phyloP scores from a whole-genome alignment of 2,113 vertebrate genomes.

The Oreochromis niloticus region DNA sequence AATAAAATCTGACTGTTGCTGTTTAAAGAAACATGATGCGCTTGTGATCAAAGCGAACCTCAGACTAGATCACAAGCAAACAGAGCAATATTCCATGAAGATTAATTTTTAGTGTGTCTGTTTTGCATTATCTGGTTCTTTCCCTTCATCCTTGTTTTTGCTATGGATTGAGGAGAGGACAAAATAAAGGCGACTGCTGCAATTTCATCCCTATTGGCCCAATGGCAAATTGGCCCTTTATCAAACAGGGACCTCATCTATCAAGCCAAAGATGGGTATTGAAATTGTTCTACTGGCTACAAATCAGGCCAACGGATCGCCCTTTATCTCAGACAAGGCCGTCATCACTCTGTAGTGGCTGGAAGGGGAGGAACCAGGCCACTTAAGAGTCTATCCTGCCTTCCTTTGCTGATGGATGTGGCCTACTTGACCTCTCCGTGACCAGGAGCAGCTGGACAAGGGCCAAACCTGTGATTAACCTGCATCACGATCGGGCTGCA shows the following conservation, averaged over 20 bases:
- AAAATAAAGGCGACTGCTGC: conserved; percentile 70
- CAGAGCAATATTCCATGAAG: background rate
- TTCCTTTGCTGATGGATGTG: conserved; percentile 62
- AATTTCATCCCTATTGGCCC: conserved; percentile 71
- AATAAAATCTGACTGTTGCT: background rate
- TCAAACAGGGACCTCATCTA: conserved; percentile 71
- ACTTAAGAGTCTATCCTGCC: conserved; percentile 55
- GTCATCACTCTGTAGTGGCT: conserved; percentile 66
- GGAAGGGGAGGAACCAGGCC: conserved; percentile 56
- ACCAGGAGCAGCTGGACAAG: conserved; percentile 46
- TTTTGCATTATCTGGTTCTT: conserved; percentile 24
- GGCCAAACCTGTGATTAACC: conserved; percentile 42
- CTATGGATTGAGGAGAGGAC: conserved; percentile 58
- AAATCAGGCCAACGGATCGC: conserved; percentile 75
- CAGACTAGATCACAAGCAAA: background rate
- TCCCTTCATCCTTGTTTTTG: conserved; percentile 27
- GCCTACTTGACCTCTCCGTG: conserved; percentile 62
- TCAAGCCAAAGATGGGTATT: conserved; percentile 73
- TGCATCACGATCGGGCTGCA: conserved; percentile 11
- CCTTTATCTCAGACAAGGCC: conserved; percentile 75
- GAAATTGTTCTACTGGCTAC: conserved; percentile 74
- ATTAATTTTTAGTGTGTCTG: conserved; percentile 7
- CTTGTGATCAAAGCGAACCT: conserved; percentile 6
- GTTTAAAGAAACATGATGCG: background rate
- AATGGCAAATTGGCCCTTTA: conserved; percentile 74